phyloP scores from a whole-genome alignment of 2,888 invertebrate species.

The Anticlea derivata region DNA sequence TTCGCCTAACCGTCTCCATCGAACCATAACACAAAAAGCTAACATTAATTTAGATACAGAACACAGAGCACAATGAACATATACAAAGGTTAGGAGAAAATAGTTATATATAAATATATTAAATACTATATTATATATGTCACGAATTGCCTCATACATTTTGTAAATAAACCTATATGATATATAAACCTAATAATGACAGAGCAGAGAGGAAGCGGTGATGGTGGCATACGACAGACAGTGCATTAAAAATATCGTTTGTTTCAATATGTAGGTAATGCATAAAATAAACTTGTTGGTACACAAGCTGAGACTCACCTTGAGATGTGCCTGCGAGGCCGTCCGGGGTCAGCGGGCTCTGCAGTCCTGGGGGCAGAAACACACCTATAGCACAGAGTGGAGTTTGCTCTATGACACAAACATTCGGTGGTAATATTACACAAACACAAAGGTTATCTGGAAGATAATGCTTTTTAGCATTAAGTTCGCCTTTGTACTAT shows the following conservation, averaged over 20 bases:
- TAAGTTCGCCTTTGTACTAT: too few relatives aligned
- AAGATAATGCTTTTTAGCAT: too few relatives aligned
- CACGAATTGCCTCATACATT: slow-evolving; percentile 83
- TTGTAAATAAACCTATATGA: slow-evolving; percentile 77
- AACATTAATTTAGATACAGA: slow-evolving; percentile 80
- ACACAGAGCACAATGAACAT: slow-evolving; percentile 83
- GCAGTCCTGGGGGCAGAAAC: slow-evolving; percentile 82
- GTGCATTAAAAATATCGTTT: slow-evolving; percentile 84
- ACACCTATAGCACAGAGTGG: slow-evolving; percentile 39
- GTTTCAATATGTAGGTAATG: slow-evolving; percentile 82
- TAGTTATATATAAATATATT: slow-evolving; percentile 66
- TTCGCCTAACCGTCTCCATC: slow-evolving; percentile 64
- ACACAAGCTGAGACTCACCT: slow-evolving; percentile 88
- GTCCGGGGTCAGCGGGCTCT: slow-evolving; percentile 86
- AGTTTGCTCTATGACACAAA: slow-evolving; percentile 29
- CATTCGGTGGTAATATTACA: background rate
- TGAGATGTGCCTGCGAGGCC: slow-evolving; percentile 93
- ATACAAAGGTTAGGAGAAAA: slow-evolving; percentile 76
- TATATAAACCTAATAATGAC: slow-evolving; percentile 83
- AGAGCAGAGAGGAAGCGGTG: slow-evolving; percentile 85
- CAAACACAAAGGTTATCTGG: background rate
- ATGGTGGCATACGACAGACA: slow-evolving; percentile 85
- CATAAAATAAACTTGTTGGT: slow-evolving; percentile 81
- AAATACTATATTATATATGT: slow-evolving; percentile 70
- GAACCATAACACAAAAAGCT: slow-evolving; percentile 82